Percentiles rank a stretch among this genome's conserved stretches.
Evolutionary conservation across 2,888 invertebrate genomes (phyloP).

Genomic region (Pristionchus entomophagus): DNA sequence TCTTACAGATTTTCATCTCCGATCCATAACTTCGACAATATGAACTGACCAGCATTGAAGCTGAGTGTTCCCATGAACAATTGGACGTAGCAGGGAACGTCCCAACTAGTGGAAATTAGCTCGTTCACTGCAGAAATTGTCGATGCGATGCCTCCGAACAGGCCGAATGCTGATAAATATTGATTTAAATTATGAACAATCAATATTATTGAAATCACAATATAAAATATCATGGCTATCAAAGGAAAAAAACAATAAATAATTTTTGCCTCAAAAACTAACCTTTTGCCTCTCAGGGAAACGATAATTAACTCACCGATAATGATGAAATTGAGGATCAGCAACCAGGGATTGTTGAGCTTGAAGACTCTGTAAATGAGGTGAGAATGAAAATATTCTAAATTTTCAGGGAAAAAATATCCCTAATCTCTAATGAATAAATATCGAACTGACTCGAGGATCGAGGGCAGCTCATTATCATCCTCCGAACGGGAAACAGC

Average conservation of each 20-base stretch:
- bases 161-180: constrained; percentile 55
- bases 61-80: background rate
- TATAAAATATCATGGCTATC: too few species aligned
- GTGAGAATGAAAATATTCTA: background rate
- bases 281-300: background rate
- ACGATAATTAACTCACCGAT: constrained; percentile 37
- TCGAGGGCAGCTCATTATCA: constrained; percentile 9
- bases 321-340: constrained; percentile 3
- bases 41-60: background rate
- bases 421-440: too few species aligned
- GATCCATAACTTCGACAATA: too few species aligned
- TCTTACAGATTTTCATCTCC: too few species aligned
- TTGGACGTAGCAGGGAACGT: too few species aligned
- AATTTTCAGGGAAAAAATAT: background rate
- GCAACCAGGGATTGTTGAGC: background rate
- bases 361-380: constrained; percentile 1
- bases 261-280: background rate
- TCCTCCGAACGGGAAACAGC: background rate
- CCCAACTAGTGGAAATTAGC: background rate
- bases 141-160: constrained; percentile 57
- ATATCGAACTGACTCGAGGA: background rate
- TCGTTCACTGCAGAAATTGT: constrained; percentile 54
- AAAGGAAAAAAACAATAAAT: too few species aligned
- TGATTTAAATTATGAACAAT: too few species aligned
- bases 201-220: background rate